Conservation (phyloP, 2,888 invertebrate genomes). For the Ceriagrion tenellum region DNA sequence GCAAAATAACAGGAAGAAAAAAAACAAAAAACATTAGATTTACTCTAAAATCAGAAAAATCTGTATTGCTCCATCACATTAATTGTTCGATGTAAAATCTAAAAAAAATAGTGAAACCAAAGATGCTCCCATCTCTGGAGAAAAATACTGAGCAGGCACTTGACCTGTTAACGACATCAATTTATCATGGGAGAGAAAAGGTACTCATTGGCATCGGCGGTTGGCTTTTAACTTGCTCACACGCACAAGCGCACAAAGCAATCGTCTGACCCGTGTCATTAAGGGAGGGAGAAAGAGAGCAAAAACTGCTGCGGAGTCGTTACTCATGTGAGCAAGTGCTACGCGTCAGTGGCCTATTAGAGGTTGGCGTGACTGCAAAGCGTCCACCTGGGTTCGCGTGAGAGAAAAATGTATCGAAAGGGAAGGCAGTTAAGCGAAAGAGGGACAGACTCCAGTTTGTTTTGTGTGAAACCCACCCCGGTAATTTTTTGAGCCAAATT, state of each 20-base stretch:
- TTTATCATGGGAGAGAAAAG: not conserved
- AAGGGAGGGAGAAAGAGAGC: not conserved
- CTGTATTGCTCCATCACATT: too few relatives aligned
- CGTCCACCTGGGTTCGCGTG: not conserved
- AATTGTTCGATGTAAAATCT: too few relatives aligned
- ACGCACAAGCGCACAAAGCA: conserved; percentile 17
- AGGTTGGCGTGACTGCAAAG: conserved; percentile 44
- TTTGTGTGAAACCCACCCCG: not conserved
- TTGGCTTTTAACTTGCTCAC: not conserved
- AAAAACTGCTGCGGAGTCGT: not conserved
- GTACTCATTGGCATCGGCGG: not conserved
- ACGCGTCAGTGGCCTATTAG: conserved; percentile 33
- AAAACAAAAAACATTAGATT: too few relatives aligned
- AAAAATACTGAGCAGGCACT: not conserved
- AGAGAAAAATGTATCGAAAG: not conserved
- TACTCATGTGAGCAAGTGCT: not conserved
- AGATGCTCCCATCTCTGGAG: too few relatives aligned
- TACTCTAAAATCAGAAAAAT: too few relatives aligned
- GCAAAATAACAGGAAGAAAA: too few relatives aligned
- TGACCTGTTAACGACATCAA: not conserved
- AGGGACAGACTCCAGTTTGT: not conserved
- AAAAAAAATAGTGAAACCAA: too few relatives aligned
- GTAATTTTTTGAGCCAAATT: not conserved
- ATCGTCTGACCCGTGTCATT: not conserved
- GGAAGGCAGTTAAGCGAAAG: not conserved